Conservation (phyloP, 2,113 vertebrate species). For the Dromiciops gliroides region DNA sequence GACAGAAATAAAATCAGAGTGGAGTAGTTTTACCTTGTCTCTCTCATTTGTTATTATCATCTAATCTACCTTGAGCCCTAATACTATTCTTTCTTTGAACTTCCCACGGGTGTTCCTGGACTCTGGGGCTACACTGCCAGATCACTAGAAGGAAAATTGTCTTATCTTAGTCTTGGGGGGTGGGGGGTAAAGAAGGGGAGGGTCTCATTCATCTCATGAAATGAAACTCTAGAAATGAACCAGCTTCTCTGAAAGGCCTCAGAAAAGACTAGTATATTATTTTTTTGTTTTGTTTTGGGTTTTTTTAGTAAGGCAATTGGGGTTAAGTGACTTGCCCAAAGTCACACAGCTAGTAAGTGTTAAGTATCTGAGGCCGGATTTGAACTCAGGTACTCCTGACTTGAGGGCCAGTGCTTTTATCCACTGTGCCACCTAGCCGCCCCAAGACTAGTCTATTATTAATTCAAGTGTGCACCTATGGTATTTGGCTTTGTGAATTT, state of each 20-base stretch:
- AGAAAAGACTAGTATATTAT: neutral
- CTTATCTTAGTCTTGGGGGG: neutral
- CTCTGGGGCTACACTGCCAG: neutral
- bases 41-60: neutral
- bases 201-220: neutral
- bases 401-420: too few species aligned
- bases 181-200: too few species aligned
- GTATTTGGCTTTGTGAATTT: neutral
- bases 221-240: neutral
- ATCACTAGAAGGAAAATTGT: neutral
- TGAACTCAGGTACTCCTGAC: too few species aligned
- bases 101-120: neutral
- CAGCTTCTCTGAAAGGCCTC: neutral
- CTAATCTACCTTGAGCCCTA: neutral
- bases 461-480: neutral
- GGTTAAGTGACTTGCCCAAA: too few species aligned
- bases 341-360: too few species aligned
- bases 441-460: neutral
- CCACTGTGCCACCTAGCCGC: too few species aligned
- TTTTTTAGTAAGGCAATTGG: too few species aligned
- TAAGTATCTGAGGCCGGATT: too few species aligned
- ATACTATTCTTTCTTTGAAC: neutral
- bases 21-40: neutral
- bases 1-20: neutral
- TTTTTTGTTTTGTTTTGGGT: too few species aligned